Conservation (phyloP, 2,797 vertebrate genomes). For the Micropoecilia bifurca region DNA sequence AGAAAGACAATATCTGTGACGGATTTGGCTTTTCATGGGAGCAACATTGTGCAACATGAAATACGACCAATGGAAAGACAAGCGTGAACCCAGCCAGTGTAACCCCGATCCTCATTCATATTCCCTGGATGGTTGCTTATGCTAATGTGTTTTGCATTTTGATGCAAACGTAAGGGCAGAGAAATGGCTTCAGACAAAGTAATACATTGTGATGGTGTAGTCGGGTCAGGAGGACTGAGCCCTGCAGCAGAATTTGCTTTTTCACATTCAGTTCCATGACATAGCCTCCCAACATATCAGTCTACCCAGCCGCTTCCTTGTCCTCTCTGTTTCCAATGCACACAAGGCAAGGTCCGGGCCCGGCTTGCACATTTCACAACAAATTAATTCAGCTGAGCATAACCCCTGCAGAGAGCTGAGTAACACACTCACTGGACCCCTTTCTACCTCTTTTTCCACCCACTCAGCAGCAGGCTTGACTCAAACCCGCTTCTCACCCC, state of each 20-base stretch:
- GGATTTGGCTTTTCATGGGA: background rate
- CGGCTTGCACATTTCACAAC: constrained; percentile 67
- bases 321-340: constrained; percentile 33
- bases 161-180: constrained; percentile 27
- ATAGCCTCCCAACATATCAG: constrained; percentile 36
- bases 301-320: constrained; percentile 8
- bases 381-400: constrained; percentile 65
- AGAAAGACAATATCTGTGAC: background rate
- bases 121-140: constrained; percentile 17
- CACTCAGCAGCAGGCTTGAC: constrained; percentile 26
- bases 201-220: constrained; percentile 39
- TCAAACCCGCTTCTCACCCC: constrained; percentile 29
- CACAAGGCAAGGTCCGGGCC: constrained; percentile 43
- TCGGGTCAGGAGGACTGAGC: constrained; percentile 40
- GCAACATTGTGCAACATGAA: background rate
- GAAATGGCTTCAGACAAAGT: constrained; percentile 35
- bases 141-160: constrained; percentile 32
- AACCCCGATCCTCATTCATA: constrained; percentile 4
- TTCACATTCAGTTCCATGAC: constrained; percentile 66
- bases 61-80: background rate
- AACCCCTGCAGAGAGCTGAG: constrained; percentile 65
- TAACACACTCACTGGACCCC: constrained; percentile 51
- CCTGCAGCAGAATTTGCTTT: constrained; percentile 58
- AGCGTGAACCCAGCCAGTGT: background rate
- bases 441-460: constrained; percentile 20